Percentiles rank a stretch among this genome's conserved stretches.
Conservation (phyloP, 2,113 vertebrate genomes). For the Proteles cristata region DNA sequence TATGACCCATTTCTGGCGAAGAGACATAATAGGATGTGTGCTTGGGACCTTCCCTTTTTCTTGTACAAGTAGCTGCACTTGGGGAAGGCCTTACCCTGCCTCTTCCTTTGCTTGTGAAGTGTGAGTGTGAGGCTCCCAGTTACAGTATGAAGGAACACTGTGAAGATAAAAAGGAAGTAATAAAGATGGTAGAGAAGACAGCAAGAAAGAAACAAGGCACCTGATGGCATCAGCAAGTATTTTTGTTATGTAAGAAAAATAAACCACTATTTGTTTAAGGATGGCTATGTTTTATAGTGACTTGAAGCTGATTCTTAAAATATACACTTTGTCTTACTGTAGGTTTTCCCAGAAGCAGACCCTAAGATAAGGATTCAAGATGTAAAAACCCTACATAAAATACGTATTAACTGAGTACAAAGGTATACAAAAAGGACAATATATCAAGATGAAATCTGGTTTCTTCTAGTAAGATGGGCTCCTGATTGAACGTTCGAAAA, state of each 20-base stretch:
- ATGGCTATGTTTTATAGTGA: not conserved
- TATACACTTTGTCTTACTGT: not conserved
- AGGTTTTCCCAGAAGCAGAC: not conserved
- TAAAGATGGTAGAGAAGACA: not conserved
- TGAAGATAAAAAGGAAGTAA: not conserved
- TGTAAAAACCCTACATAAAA: slow-evolving; percentile 36
- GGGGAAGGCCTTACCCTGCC: not conserved
- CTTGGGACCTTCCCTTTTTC: not conserved
- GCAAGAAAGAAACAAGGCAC: not conserved
- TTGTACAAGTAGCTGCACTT: not conserved
- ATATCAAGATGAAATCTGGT: slow-evolving; percentile 25
- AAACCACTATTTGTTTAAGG: slow-evolving; percentile 21
- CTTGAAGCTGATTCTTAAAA: not conserved
- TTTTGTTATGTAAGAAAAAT: not conserved
- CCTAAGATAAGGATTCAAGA: slow-evolving; percentile 1
- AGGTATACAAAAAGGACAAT: slow-evolving; percentile 24
- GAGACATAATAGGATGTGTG: not conserved
- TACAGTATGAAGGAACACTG: not conserved
- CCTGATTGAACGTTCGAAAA: slow-evolving; percentile 56
- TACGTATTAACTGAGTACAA: slow-evolving; percentile 4
- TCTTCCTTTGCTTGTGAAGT: not conserved
- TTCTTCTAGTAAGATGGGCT: slow-evolving; percentile 41
- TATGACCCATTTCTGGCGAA: not conserved
- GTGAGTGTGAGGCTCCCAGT: not conserved
- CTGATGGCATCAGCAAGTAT: not conserved